Evolutionary conservation across 1,140 invertebrate genomes (phyloP).

Genomic region (Brevipalpus yothersi): DNA sequence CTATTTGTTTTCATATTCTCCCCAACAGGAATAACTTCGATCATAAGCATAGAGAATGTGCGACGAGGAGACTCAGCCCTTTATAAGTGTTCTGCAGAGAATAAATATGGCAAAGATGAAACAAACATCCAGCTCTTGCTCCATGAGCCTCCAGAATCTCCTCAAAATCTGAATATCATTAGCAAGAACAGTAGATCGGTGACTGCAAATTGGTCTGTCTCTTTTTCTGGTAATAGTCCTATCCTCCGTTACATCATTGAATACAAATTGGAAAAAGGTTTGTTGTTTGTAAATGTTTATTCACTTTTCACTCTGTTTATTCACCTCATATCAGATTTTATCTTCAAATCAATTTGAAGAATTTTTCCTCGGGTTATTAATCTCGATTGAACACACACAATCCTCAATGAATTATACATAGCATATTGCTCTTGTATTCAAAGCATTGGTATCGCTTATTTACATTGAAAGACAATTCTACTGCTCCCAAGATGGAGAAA

Average conservation of each 20-base stretch:
- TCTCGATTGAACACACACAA: too few relatives aligned
- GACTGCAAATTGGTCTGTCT: conserved; percentile 21
- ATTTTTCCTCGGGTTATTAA: too few relatives aligned
- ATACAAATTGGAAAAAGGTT: conserved; percentile 16
- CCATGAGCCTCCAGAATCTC: conserved; percentile 32
- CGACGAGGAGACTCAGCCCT: conserved; percentile 21
- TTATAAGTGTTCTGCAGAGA: conserved; percentile 22
- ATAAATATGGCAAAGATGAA: conserved; percentile 32
- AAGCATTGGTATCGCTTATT: too few relatives aligned
- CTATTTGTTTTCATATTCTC: too few relatives aligned
- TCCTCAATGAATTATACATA: too few relatives aligned
- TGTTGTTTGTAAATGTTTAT: not conserved
- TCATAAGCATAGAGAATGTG: conserved; percentile 19
- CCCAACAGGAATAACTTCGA: too few relatives aligned
- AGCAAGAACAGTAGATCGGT: conserved; percentile 19
- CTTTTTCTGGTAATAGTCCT: conserved; percentile 25
- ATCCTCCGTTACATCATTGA: conserved; percentile 23
- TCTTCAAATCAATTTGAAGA: too few relatives aligned
- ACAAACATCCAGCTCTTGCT: conserved; percentile 69
- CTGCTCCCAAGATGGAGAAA: too few relatives aligned
- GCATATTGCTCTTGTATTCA: too few relatives aligned
- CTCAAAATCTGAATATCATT: conserved; percentile 19
- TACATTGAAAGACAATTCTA: too few relatives aligned
- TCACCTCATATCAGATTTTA: too few relatives aligned
- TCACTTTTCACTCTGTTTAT: not conserved